Conservation (phyloP, 1,140 invertebrate genomes). For the Dendrolimus punctatus region DNA sequence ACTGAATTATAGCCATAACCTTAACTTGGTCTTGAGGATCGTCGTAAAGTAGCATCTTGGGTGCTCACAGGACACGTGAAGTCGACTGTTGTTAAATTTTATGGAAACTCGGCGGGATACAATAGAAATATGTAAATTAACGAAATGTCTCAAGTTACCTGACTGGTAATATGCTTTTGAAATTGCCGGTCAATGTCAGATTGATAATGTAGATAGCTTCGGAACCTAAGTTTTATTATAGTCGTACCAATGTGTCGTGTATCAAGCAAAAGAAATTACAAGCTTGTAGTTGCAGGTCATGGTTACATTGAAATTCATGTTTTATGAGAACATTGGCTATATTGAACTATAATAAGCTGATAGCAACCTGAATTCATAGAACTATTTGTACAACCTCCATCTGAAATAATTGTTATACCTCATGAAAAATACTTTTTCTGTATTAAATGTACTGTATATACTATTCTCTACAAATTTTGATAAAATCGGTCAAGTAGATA, state of each 20-base stretch:
- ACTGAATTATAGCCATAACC: slow-evolving; percentile 65
- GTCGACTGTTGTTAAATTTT: slow-evolving; percentile 59
- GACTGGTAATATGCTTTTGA: slow-evolving; percentile 25
- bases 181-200: slow-evolving; percentile 23
- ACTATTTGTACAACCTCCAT: slow-evolving; percentile 18
- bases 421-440: neutral
- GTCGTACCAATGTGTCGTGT: slow-evolving; percentile 17
- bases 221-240: slow-evolving; percentile 17
- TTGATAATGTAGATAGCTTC: slow-evolving; percentile 20
- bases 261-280: neutral
- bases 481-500: no score
- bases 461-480: no score
- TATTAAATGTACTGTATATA: no score
- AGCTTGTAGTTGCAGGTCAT: slow-evolving; percentile 11
- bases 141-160: slow-evolving; percentile 22
- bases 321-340: slow-evolving; percentile 27
- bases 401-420: slow-evolving; percentile 16
- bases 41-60: slow-evolving; percentile 60
- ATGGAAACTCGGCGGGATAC: slow-evolving; percentile 47
- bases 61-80: slow-evolving; percentile 47
- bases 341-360: slow-evolving; percentile 30
- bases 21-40: slow-evolving; percentile 56
- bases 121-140: slow-evolving; percentile 58
- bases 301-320: slow-evolving; percentile 37
- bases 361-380: slow-evolving; percentile 13